Evolutionary conservation across 2,797 vertebrate genomes (phyloP), one percentile per base, ranked within the genome.

Genomic region (Gymnothorax reevesii): DNA sequence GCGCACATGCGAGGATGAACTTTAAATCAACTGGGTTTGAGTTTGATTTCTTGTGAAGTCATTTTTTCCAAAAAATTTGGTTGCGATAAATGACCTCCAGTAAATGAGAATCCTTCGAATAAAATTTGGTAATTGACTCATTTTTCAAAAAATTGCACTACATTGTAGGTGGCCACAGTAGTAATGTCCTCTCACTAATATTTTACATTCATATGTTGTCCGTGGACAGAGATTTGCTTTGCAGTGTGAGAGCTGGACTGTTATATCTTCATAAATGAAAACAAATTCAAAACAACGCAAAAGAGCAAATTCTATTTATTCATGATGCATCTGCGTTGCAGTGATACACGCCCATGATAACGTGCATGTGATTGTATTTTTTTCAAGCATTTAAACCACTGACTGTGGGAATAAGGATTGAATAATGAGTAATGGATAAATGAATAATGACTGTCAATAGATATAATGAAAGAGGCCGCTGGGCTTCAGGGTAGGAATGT

Each of bases 61-160:
- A 94, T 84, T 57, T 85, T 71, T 86, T 87, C 90, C 89, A 87
- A 88, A 66, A 91, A 90, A 90, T 87, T 87, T 90, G 89, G 90
- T 42, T 2, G 33, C 94, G 94, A 95, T 94, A 88, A 94, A 95
- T 92, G 92, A 90, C 89, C 82, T 12, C 86, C 90, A 88, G 86
- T 88, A 92, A 94, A 94, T 90, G 89, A 91, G 89, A 91, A 90
- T 86, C 88, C 88, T 93, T 88, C 91, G 87, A 89, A 91, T 92
- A 87, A 94, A 93, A 93, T 89, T 85, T 27, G 1, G 88, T 92
- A 94, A 93, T 93, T 93, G 91, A 92, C 91, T 94, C 92, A 94
- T 95, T 94, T 94, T 93, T 95, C 93, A 94, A 84, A 88, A 90
- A 88, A 27, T 25, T 59, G 22, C 55, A 4, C 52, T 55, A 49